These are phyloP conservation scores for Oikopleura dioica DNA, from an alignment of 23 tunicate genomes.

Conservation along the genomic window DNA sequence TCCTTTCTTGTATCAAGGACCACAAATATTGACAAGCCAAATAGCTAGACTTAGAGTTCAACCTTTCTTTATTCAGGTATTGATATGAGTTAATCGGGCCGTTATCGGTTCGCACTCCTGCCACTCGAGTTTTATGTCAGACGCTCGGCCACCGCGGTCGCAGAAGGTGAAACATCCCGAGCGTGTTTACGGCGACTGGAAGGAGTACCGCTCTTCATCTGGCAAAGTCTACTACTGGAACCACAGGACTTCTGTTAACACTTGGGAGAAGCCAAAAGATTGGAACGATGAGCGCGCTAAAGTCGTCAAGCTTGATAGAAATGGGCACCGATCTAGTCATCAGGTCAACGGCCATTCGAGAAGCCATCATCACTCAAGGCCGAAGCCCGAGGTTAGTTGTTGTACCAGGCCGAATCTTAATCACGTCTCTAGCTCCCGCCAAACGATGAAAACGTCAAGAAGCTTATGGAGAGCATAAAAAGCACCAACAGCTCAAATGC, in stretches of 20 bases:
- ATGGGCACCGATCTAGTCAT: background rate
- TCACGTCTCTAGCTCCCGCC: too few relatives aligned
- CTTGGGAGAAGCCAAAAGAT: slow-evolving; percentile 1
- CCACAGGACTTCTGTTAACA: background rate
- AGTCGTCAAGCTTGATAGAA: background rate
- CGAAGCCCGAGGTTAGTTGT: too few relatives aligned
- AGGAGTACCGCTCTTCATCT: background rate
- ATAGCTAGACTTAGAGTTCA: background rate
- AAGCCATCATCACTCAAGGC: background rate
- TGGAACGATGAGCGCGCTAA: slow-evolving; percentile 2
- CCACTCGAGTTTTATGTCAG: background rate
- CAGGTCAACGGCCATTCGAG: background rate
- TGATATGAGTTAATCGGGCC: too few relatives aligned
- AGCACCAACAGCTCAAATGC: too few relatives aligned
- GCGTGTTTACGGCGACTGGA: slow-evolving; percentile 2
- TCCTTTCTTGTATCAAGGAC: background rate
- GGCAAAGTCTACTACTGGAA: background rate
- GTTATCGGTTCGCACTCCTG: background rate
- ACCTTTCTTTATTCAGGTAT: too few relatives aligned
- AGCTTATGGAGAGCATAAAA: too few relatives aligned
- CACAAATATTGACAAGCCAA: background rate
- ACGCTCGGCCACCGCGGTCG: background rate
- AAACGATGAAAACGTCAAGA: too few relatives aligned
- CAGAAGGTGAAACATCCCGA: background rate
- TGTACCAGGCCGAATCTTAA: too few relatives aligned